A percentile compares a stretch with the other conserved stretches of the same genome.
Conservation (phyloP, 2,888 invertebrate species). For the Podabrus alpinus region DNA sequence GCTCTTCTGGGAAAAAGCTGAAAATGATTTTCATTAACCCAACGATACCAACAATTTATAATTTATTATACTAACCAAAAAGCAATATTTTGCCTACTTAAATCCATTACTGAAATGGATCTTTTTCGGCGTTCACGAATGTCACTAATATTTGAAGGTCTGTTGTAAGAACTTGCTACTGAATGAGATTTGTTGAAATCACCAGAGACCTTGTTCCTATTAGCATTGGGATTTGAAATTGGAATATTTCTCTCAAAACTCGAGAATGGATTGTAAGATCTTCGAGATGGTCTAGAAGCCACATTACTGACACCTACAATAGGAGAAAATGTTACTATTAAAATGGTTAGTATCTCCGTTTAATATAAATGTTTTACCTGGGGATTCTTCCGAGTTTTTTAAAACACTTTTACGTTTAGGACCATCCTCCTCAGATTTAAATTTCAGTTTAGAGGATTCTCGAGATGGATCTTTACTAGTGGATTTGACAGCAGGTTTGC, state of each 20-base stretch:
- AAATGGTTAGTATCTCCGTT: not conserved
- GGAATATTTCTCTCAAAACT: constrained; percentile 1
- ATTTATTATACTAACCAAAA: not conserved
- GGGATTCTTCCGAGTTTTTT: not conserved
- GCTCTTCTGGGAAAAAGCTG: constrained; percentile 11
- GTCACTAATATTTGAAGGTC: not conserved
- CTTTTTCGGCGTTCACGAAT: not conserved
- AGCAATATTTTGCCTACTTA: constrained; percentile 2
- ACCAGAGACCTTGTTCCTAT: not conserved
- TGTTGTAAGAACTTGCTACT: not conserved
- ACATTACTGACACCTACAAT: not conserved
- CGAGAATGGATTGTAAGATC: constrained; percentile 31
- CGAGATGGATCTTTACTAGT: not conserved
- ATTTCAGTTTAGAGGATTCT: not conserved
- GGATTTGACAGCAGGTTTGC: not conserved
- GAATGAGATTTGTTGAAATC: not conserved
- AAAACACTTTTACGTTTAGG: not conserved
- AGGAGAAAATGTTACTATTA: not conserved
- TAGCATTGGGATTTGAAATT: not conserved
- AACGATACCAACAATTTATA: not conserved
- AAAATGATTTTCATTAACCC: not conserved
- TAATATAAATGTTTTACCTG: not conserved
- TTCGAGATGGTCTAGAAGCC: not conserved
- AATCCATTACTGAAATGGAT: not conserved
- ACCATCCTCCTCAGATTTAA: not conserved